Percentiles rank a stretch among this genome's conserved stretches.
Conservation (phyloP, 2,797 vertebrate species). For the Esox masquinongy region DNA sequence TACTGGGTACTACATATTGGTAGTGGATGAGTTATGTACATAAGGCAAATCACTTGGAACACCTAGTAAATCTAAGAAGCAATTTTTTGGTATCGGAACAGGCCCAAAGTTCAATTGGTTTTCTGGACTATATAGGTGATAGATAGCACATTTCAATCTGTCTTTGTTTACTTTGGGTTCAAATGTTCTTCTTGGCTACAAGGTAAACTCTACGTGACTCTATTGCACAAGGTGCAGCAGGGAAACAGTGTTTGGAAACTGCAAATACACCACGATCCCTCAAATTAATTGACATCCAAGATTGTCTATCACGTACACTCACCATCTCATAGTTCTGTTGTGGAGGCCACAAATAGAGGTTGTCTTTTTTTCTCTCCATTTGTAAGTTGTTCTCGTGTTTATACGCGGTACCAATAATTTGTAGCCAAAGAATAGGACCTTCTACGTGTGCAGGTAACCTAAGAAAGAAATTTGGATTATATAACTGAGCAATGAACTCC, state of each 20-base stretch:
- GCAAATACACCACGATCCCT: neutral
- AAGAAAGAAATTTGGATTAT: slow-evolving; percentile 14
- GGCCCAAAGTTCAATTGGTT: neutral
- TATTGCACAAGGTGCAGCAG: neutral
- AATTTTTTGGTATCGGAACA: too few relatives aligned
- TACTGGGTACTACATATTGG: too few relatives aligned
- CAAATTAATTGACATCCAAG: neutral
- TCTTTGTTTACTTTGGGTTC: neutral
- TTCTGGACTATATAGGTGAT: neutral
- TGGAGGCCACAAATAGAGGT: neutral
- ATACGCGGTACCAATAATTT: slow-evolving; percentile 22
- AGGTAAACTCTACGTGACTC: neutral
- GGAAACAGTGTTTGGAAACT: neutral
- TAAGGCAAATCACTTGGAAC: too few relatives aligned
- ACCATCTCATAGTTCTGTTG: neutral
- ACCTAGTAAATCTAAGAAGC: too few relatives aligned
- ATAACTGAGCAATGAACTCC: slow-evolving; percentile 38
- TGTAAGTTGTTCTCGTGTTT: slow-evolving; percentile 27
- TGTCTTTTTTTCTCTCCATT: neutral
- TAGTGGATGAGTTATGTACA: too few relatives aligned
- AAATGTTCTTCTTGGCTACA: neutral
- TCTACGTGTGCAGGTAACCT: slow-evolving; percentile 18
- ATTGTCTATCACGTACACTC: neutral
- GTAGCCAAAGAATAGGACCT: slow-evolving; percentile 5
- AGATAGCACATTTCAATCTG: neutral